phyloP scores from a whole-genome alignment of 1,140 invertebrate species.

The Platyscapa corneri region DNA sequence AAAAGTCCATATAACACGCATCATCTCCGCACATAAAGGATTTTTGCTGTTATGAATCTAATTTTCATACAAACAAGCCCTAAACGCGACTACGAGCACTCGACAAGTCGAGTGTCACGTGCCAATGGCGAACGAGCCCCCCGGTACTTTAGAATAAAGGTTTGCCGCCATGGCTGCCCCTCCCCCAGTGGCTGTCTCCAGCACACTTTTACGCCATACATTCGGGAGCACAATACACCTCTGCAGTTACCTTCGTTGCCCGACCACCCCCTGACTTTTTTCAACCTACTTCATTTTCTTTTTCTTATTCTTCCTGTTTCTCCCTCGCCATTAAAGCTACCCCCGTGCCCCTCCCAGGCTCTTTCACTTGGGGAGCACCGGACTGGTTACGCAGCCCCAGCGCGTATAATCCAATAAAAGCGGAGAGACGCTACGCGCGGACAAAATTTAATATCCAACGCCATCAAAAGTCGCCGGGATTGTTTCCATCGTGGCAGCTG shows the following conservation, averaged over 20 bases:
- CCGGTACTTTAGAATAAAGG: not conserved
- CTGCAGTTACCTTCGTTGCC: slow-evolving; percentile 5
- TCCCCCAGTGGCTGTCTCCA: not conserved
- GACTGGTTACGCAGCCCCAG: slow-evolving; percentile 62
- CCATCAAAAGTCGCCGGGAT: slow-evolving; percentile 72
- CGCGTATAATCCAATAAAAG: slow-evolving; percentile 71
- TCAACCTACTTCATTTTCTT: slow-evolving; percentile 28
- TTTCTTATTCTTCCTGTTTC: slow-evolving; percentile 28
- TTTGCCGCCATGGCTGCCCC: not conserved
- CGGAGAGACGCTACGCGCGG: slow-evolving; percentile 61
- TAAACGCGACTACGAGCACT: slow-evolving; percentile 51
- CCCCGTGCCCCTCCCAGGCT: not conserved
- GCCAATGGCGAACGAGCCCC: slow-evolving; percentile 51
- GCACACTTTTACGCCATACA: not conserved
- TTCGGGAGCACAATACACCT: not conserved
- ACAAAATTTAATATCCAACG: slow-evolving; percentile 73
- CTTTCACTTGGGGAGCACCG: slow-evolving; percentile 7
- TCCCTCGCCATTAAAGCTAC: slow-evolving; percentile 1
- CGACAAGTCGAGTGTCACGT: slow-evolving; percentile 56
- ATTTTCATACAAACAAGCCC: slow-evolving; percentile 70
- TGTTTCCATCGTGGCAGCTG: slow-evolving; percentile 61
- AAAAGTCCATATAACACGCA: slow-evolving; percentile 20
- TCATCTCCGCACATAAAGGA: slow-evolving; percentile 61
- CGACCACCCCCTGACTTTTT: not conserved
- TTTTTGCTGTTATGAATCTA: slow-evolving; percentile 72